phyloP scores from a whole-genome alignment of 2,113 vertebrate species.

The Circaetus gallicus region DNA sequence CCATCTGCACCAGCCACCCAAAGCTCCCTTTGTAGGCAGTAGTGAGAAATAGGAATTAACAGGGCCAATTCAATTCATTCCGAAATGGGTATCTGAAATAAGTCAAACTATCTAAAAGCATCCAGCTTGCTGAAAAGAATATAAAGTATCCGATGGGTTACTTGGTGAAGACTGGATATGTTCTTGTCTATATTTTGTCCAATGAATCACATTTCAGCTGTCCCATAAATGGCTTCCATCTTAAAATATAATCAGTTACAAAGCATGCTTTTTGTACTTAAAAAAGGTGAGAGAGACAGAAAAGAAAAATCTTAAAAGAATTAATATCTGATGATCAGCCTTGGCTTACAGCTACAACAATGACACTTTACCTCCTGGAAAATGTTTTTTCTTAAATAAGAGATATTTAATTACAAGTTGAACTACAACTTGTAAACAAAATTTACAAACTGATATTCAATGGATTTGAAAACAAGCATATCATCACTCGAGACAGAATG shows the following conservation, averaged over 20 bases:
- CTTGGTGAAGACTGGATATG: not conserved
- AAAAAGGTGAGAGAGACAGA: not conserved
- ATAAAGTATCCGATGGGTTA: rapidly evolving
- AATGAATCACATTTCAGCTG: not conserved
- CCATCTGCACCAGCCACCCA: not conserved
- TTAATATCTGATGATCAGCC: not conserved
- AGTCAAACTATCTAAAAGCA: not conserved
- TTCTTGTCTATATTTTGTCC: not conserved
- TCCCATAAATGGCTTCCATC: not conserved
- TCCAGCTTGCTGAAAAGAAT: not conserved
- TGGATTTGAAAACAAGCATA: not conserved
- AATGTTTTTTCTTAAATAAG: not conserved
- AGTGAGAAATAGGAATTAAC: not conserved
- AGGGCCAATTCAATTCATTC: not conserved
- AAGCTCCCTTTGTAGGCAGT: not conserved
- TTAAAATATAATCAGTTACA: not conserved
- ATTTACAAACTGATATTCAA: not conserved
- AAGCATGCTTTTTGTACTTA: rapidly evolving
- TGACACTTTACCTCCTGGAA: not conserved
- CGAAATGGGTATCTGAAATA: not conserved
- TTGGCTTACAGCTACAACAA: not conserved
- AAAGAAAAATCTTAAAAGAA: not conserved
- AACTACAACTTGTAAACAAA: not conserved
- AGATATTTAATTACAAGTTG: not conserved
- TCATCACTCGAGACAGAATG: not conserved